A percentile compares a stretch with the other conserved stretches of the same genome.
phyloP scores from a whole-genome alignment of 2,888 invertebrate species.

The Tigriopus californicus region DNA sequence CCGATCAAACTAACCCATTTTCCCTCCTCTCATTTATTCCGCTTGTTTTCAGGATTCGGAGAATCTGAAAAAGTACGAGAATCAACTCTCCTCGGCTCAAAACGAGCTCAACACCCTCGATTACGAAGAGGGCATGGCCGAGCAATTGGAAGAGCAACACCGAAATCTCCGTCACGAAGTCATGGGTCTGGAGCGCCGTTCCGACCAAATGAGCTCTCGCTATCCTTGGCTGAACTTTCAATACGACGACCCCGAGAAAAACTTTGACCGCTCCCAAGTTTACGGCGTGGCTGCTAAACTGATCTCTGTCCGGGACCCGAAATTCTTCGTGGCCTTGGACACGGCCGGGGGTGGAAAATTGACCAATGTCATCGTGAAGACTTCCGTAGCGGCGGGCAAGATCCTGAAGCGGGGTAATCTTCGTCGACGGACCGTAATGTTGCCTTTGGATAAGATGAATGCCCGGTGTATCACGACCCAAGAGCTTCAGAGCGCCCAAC shows the following conservation, averaged over 20 bases:
- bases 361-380: constrained; percentile 75
- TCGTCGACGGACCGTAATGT: constrained; percentile 63
- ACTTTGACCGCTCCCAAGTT: constrained; percentile 46
- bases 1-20: too few relatives aligned
- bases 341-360: constrained; percentile 64
- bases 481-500: constrained; percentile 45
- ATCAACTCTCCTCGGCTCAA: constrained; percentile 34
- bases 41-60: not conserved
- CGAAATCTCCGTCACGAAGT: constrained; percentile 11
- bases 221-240: constrained; percentile 37
- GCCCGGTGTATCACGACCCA: constrained; percentile 39
- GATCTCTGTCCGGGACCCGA: constrained; percentile 48
- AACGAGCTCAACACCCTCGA: constrained; percentile 37
- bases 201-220: constrained; percentile 12
- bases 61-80: constrained; percentile 18
- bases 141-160: constrained; percentile 16
- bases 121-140: constrained; percentile 23
- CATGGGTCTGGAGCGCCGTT: constrained; percentile 13
- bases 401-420: constrained; percentile 6
- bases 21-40: not conserved
- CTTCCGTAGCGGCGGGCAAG: constrained; percentile 40
- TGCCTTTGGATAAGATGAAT: constrained; percentile 73
- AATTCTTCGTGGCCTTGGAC: constrained; percentile 57
- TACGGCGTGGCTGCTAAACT: constrained; percentile 58
- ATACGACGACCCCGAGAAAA: constrained; percentile 55